Evolutionary conservation across 2,888 invertebrate species (phyloP).

Genomic region (Platycnemis pennipes): DNA sequence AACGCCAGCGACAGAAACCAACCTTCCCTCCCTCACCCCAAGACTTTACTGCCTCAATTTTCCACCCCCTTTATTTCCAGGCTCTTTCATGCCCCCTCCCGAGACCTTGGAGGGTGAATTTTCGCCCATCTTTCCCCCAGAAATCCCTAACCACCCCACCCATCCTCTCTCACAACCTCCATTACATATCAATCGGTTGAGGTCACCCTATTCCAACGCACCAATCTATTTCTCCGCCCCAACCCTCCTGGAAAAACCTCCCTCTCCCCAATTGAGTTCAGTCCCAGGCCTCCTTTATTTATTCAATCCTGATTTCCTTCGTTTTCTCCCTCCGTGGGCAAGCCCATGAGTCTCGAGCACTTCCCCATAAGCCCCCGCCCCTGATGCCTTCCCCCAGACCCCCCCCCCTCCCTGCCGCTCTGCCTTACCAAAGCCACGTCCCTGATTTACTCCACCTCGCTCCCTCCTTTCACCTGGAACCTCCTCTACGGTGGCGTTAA

Average conservation of each 20-base stretch:
- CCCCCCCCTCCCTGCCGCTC: neutral
- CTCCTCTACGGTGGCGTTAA: neutral
- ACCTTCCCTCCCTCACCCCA: neutral
- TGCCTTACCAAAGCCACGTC: neutral
- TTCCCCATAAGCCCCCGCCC: neutral
- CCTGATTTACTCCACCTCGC: neutral
- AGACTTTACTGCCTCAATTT: neutral
- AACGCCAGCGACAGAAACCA: neutral
- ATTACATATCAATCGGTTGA: conserved; percentile 60
- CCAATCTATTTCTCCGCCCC: neutral
- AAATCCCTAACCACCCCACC: neutral
- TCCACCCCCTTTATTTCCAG: neutral
- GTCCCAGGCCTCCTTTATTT: conserved; percentile 60
- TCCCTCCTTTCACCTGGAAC: neutral
- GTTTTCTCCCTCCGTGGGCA: conserved; percentile 19
- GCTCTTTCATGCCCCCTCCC: neutral
- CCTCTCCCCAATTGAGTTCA: conserved; percentile 40
- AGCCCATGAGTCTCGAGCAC: neutral
- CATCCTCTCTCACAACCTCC: conserved; percentile 6
- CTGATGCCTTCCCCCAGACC: neutral
- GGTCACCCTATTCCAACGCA: conserved; percentile 34
- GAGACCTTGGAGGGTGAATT: neutral
- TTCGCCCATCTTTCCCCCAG: neutral
- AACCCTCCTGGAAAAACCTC: neutral
- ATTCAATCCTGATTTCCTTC: conserved; percentile 61